Evolutionary conservation across 1,140 invertebrate species (phyloP), one percentile per base, ranked within the genome.

Genomic region (Lepidostoma basale): DNA sequence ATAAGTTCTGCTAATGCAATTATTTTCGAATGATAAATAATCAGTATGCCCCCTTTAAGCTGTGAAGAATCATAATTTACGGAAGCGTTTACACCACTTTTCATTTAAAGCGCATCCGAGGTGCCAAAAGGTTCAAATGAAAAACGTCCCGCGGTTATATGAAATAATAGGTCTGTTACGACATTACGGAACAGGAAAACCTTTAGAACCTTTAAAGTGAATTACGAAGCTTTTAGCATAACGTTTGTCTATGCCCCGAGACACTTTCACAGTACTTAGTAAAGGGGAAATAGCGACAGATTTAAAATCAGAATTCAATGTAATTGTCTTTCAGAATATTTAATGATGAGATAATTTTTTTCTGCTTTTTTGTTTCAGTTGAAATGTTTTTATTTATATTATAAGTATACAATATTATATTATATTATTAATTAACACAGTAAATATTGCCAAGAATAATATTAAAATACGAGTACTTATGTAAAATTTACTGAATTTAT

Each of bases 171-270:
- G 60, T 25, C 26, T 45, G 23, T 42, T 62, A 9, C 23, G 60
- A 3, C 42, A 1, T 26, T 62, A 59, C 18, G 16, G 26, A 12
- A 25, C n/a, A 18, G n/a, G 39, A n/a, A n/a, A n/a, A n/a, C n/a
- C n/a, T n/a, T n/a, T n/a, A n/a, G n/a, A n/a, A n/a, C n/a, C 44
- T 22, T 25, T 63, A 68, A 72, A 72, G 62, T 69, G 67, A 72
- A 72, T 72, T 72, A 72, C 54, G 67, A 72, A 72, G 67, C 70
- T 72, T 72, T 72, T 72, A 72, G 67, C 70, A 69, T 72, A 68
- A 72, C 70, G 70, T 68, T 72, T 72, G 69, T 71, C 64, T 71
- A 28, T 45, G 69, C 58, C 44, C 33, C 52, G 23, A 22, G 49
- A 71, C 64, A 66, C 56, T 66, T 59, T 62, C 36, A n/a, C 12